Evolutionary conservation across 1,140 invertebrate species (phyloP), one percentile per base, ranked within the genome.

Genomic region (Aplysia californica): DNA sequence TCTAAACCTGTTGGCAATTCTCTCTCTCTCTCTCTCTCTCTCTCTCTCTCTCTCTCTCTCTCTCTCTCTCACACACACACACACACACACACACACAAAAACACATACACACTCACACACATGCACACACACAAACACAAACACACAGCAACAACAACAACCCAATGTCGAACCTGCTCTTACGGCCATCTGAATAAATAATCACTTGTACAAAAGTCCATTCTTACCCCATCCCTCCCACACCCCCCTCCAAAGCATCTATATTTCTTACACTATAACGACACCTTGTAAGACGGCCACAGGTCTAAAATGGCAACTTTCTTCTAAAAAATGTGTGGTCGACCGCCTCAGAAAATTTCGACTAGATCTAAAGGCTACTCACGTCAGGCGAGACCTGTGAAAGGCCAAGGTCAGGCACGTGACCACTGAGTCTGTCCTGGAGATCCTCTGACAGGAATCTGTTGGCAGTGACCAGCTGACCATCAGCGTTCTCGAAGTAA

Each of bases 381-480:
- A 41, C 68, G 31, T 70, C 68, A n/a, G 31, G 44, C 21, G 68
- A 50, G 31, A 70, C 68, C 29, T 70, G 23, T 23, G 4, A 35
- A 29, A 70, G 44, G 21, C 50, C 50, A 20, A 70, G 68, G 31
- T 70, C 68, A 55, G 68, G 68, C 4, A 70, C 68, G 38, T 70
- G 68, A 1, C 38, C 36, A 55, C 68, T 56, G 20, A 70, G 68
- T 31, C 44, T 50, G 4, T 29, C 36, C 4, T 36, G 31, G 1
- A 70, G 50, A 33, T 70, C 68, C 4, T 50, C 50, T 55, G 20
- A 35, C 3, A 70, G 55, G 1, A 70, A n/a, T 18, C 58, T 33
- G n/a, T 29, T 3, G 3, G 58, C 68, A 0, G 68, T 41, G n/a
- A 70, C 68, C 29, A 50, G 6, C 2, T 56, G 26, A 31, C 68